A percentile compares a stretch with the other conserved stretches of the same genome.
Evolutionary conservation across 2,888 invertebrate species (phyloP).

Genomic region (Caenorhabditis parvicauda): DNA sequence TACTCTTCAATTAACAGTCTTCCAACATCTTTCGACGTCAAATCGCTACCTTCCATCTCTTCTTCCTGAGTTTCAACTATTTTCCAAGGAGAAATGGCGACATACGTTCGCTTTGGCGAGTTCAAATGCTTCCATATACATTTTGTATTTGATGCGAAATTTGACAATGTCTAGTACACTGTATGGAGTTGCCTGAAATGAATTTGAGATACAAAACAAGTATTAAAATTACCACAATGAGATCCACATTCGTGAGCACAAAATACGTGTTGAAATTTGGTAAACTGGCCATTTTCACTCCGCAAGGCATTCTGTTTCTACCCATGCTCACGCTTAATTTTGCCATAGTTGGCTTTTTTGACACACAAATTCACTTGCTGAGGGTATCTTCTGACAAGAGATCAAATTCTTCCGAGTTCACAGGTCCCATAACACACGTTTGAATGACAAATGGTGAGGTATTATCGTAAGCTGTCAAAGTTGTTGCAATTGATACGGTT

Average conservation of each 20-base stretch:
- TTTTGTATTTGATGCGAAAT: conserved; percentile 57
- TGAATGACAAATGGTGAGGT: conserved; percentile 20
- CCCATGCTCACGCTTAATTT: no score
- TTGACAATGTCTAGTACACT: conserved; percentile 50
- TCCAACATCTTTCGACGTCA: conserved; percentile 34
- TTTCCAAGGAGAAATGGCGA: background rate
- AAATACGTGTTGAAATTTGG: conserved; percentile 51
- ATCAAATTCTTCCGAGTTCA: conserved; percentile 27
- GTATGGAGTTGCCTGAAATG: conserved; percentile 48
- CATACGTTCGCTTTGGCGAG: conserved; percentile 40
- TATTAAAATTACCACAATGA: conserved; percentile 46
- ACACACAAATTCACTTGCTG: conserved; percentile 11
- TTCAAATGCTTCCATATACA: conserved; percentile 48
- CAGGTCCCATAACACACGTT: conserved; percentile 29
- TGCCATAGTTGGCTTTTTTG: background rate
- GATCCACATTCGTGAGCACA: conserved; percentile 41
- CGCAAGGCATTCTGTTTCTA: conserved; percentile 12
- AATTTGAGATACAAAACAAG: background rate
- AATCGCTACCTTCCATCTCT: conserved; percentile 18
- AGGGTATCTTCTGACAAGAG: conserved; percentile 30
- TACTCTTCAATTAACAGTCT: conserved; percentile 44
- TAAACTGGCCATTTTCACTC: conserved; percentile 24
- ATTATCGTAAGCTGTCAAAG: conserved; percentile 19
- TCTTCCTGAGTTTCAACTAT: conserved; percentile 13
- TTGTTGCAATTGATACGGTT: conserved; percentile 19